Evolutionary conservation across 2,797 vertebrate species (phyloP), one percentile per base, ranked within the genome.

Genomic region (Parambassis ranga): DNA sequence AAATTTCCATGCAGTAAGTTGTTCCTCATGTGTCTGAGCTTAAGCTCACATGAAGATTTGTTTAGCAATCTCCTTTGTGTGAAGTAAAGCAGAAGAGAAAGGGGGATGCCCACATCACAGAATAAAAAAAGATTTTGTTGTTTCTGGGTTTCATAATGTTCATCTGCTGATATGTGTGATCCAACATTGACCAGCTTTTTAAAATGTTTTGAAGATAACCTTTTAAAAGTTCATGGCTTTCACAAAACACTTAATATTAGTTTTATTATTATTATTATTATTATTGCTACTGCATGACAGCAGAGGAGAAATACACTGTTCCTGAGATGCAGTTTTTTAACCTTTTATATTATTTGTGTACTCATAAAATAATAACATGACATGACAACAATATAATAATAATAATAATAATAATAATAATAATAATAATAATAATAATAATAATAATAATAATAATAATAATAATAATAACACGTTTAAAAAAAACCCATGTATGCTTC

Each of bases 11-110:
- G 53, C 47, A 37, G 39, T 82, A 71, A 79, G 67, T 82, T 48
- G 55, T 87, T 85, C 78, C 75, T 80, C 43, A 33, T 77, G 78
- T 77, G 71, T 76, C 67, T 65, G 59, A 79, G 67, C 65, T 77
- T 24, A 39, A 37, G 53, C 65, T 74, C 48, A 51, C 59, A 60
- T 53, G 43, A 46, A 46, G 58, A 56, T 55, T 66, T 59, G 75
- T 72, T 78, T 79, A 79, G 68, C 56, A 53, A 26, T 41, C 19
- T 62, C 41, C 30, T 60, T 56, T 78, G 60, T 67, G 57, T 79
- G 74, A 86, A 83, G 73, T 36, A 31, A 81, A 77, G 69, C 77
- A 80, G 75, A 77, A 56, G 62, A 41, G 67, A 62, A 71, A 55
- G 56, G 52, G 47, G 72, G 70, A 70, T 70, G 62, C 65, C 75